These are phyloP conservation scores for Enhydra lutris DNA, from an alignment of 2,113 vertebrate species.

Conservation along the genomic window DNA sequence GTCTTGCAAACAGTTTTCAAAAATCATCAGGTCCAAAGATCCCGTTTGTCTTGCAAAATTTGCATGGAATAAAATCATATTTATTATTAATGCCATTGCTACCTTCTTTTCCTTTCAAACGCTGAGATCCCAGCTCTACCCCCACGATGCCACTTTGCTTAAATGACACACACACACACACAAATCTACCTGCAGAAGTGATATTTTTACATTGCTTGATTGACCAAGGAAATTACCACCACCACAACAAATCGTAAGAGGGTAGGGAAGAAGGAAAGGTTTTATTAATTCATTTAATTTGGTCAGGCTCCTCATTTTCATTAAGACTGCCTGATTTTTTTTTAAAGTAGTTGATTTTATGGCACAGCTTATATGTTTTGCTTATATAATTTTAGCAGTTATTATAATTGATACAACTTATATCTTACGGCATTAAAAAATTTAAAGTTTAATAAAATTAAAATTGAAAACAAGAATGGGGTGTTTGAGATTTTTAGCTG, in stretches of 20 bases:
- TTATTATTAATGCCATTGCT: not conserved
- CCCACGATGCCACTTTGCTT: not conserved
- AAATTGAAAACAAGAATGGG: not conserved
- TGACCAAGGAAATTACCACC: not conserved
- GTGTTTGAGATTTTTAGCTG: not conserved
- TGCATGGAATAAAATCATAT: not conserved
- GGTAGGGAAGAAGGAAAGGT: not conserved
- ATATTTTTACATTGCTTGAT: not conserved
- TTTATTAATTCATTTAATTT: not conserved
- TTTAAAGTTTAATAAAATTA: not conserved
- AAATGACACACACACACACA: not conserved
- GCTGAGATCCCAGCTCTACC: not conserved
- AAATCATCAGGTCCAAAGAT: conserved; percentile 10
- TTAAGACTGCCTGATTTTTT: not conserved
- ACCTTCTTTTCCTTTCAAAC: not conserved
- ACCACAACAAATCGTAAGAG: not conserved
- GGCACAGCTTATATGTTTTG: not conserved
- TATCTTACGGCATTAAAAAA: not conserved
- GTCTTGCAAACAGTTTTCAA: conserved; percentile 31
- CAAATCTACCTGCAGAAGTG: not conserved
- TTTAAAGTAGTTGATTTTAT: not conserved
- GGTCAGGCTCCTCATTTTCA: not conserved
- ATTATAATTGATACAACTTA: not conserved
- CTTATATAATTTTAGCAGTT: not conserved
- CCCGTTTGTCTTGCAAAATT: not conserved